These are phyloP conservation scores for Harpagoxenus sublaevis DNA, from an alignment of 2,888 invertebrate genomes.

Conservation along the genomic window DNA sequence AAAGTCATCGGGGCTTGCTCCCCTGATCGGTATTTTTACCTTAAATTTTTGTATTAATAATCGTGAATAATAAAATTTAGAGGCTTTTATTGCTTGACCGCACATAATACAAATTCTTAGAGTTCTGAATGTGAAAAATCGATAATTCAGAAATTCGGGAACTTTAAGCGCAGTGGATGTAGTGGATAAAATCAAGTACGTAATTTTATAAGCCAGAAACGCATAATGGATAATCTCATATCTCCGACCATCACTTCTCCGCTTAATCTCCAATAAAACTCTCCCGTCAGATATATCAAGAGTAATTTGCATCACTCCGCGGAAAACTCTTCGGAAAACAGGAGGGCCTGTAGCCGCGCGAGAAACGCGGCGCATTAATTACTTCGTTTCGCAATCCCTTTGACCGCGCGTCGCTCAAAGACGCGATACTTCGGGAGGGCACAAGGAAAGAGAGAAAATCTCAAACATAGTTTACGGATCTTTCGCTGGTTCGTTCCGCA, in stretches of 20 bases:
- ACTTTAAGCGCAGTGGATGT: background rate
- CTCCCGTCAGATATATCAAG: constrained; percentile 25
- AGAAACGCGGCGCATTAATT: constrained; percentile 42
- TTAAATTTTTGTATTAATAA: background rate
- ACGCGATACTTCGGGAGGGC: constrained; percentile 8
- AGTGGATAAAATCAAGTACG: constrained; percentile 19
- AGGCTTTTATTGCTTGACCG: background rate
- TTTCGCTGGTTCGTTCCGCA: constrained; percentile 4
- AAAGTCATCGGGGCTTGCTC: no score
- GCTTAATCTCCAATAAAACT: constrained; percentile 48
- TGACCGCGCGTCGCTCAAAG: constrained; percentile 35
- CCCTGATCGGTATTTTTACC: background rate
- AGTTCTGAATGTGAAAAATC: background rate
- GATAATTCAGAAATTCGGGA: background rate
- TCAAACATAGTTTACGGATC: constrained; percentile 15
- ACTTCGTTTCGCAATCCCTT: constrained; percentile 45
- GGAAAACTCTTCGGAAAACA: constrained; percentile 35
- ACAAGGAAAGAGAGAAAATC: constrained; percentile 6
- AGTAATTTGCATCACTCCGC: constrained; percentile 35
- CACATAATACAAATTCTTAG: background rate
- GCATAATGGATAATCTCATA: constrained; percentile 22
- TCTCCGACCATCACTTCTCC: constrained; percentile 27
- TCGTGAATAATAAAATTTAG: background rate
- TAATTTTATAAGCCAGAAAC: constrained; percentile 15
- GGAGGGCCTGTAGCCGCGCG: constrained; percentile 22